Base-by-base conservation (phyloP, 1,140 invertebrate genomes). In the Panonychus citri region DNA sequence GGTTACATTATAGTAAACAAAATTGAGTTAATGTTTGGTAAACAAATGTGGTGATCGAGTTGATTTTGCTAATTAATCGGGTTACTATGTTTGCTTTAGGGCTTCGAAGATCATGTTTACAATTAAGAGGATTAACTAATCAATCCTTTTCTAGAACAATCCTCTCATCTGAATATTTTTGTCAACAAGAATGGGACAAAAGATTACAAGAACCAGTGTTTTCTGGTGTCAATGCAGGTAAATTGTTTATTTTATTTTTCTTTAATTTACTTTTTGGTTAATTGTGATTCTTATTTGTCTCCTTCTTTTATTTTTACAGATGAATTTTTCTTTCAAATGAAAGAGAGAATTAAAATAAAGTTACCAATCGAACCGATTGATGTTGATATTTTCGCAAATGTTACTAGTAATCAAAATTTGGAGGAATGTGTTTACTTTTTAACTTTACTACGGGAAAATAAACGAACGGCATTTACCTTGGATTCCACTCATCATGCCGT, bases 401-500 rank as follows among this genome's bases (percentile, higher is more conserved):
- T 39, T n/a, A 58, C 62, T 30, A 54, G 55, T 56, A 34, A 27
- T 19, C 13, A 19, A 10, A 64, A 70, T 26, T 59, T 77, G 3
- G 77, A 82, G 17, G 81, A 85, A 70, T 62, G 85, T 2, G 71
- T 79, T 54, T 76, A 78, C 53, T 62, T 84, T 17, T 59, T 82
- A 4, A 71, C 80, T 61, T 81, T 78, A 66, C 71, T 88, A 19
- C 68, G 86, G 60, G 66, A 78, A 53, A 80, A 78, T 15, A 70
- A 76, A 39, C 77, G 81, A 63, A 77, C 83, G 2, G 66, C 71
- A 0, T 77, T 79, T 60, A 78, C 76, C 0, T 67, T 85, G 17
- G 76, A 80, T 10, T 89, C 86, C 0, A 89, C 85, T 7, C 74
- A 77, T 64, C 81, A 89, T 71, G 84, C 85, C 25, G 74, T 83